A percentile compares a stretch with the other conserved stretches of the same genome.
Conservation (phyloP, 2,113 vertebrate genomes). For the Larimichthys polyactis region DNA sequence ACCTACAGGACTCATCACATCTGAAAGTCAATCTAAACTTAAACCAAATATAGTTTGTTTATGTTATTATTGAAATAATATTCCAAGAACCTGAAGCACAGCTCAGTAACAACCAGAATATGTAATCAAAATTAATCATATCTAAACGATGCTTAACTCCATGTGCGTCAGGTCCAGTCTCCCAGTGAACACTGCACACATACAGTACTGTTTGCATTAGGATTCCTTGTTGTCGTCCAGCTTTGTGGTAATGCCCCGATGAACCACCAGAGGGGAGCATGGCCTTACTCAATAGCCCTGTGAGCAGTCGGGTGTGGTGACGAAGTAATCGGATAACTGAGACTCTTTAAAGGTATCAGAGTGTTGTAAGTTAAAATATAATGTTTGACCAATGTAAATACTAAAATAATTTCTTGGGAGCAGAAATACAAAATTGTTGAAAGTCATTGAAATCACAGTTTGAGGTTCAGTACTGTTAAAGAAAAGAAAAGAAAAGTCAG, state of each 20-base stretch:
- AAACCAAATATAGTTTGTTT: background rate
- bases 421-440: background rate
- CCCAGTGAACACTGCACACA: background rate
- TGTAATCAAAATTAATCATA: background rate
- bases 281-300: background rate
- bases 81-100: background rate
- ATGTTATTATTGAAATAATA: background rate
- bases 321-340: background rate
- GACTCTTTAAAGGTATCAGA: background rate
- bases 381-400: background rate
- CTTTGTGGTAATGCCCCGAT: conserved; percentile 17
- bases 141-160: background rate
- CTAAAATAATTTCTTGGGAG: background rate
- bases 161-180: background rate
- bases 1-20: too few species aligned
- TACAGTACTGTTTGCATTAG: too few species aligned
- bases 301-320: background rate
- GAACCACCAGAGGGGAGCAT: conserved; percentile 62
- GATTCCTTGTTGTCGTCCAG: too few species aligned
- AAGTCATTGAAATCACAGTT: background rate
- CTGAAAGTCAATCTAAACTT: too few species aligned
- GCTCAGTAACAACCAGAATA: background rate
- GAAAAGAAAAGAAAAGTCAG: background rate
- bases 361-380: background rate
- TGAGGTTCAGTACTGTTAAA: background rate